Evolutionary conservation across 2,888 invertebrate genomes (phyloP).

Genomic region (Dryococelus australis): DNA sequence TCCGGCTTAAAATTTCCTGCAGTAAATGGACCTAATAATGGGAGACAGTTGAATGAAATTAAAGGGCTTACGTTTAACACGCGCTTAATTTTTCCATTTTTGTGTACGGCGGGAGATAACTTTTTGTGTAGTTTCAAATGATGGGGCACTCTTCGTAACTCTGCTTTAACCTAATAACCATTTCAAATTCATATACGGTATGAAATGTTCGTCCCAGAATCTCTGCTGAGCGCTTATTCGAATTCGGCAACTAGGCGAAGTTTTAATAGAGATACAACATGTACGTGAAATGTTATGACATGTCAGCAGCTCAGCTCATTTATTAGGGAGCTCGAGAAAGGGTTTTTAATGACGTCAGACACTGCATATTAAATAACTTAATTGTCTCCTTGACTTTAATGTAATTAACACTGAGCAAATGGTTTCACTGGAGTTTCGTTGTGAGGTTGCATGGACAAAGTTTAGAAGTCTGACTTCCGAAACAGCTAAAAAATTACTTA

Average conservation of each 20-base stretch:
- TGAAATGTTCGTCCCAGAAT: background rate
- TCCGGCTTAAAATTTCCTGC: too few relatives aligned
- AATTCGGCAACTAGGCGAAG: background rate
- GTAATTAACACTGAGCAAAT: background rate
- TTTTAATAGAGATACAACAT: background rate
- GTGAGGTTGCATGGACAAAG: background rate
- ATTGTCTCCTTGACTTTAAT: background rate
- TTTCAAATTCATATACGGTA: background rate
- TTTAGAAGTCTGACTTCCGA: background rate
- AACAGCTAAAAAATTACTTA: too few relatives aligned
- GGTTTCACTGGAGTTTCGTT: background rate
- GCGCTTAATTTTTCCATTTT: too few relatives aligned
- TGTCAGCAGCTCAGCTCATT: background rate
- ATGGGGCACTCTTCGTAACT: background rate
- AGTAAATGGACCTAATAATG: too few relatives aligned
- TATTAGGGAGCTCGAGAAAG: background rate
- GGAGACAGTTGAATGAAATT: too few relatives aligned
- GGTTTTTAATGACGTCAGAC: background rate
- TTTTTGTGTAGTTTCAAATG: too few relatives aligned
- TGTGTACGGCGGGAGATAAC: too few relatives aligned
- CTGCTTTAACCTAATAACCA: background rate
- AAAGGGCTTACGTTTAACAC: too few relatives aligned
- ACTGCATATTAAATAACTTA: background rate
- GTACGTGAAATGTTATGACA: background rate
- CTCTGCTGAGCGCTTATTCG: background rate